Percentiles rank a stretch among this genome's conserved stretches.
These are phyloP conservation scores for Hippocampus barbouri DNA, from an alignment of 2,113 vertebrate species.

Conservation along the genomic window DNA sequence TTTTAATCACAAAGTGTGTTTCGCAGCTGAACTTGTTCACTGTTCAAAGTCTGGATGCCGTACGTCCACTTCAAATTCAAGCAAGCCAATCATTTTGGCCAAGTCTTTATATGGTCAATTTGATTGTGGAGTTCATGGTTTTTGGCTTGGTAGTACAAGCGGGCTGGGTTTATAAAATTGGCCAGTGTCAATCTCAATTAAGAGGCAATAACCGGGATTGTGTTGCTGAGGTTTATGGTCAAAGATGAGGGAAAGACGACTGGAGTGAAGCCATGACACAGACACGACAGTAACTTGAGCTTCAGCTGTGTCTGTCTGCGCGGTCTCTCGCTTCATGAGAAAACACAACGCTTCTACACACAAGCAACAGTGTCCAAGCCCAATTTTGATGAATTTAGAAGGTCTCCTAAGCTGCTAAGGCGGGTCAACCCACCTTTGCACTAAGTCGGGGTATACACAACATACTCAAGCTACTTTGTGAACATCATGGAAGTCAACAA, in stretches of 20 bases:
- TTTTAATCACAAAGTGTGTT: not conserved
- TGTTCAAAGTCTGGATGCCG: not conserved
- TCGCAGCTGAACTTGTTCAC: slow-evolving; percentile 1
- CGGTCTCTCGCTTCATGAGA: slow-evolving; percentile 14
- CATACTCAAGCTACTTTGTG: not conserved
- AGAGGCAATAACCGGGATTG: slow-evolving; percentile 47
- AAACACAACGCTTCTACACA: slow-evolving; percentile 22
- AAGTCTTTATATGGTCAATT: slow-evolving; percentile 11
- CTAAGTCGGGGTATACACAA: not conserved
- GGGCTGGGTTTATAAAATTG: slow-evolving; percentile 13
- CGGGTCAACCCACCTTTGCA: not conserved
- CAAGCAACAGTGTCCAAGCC: slow-evolving; percentile 6
- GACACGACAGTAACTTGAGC: slow-evolving; percentile 54
- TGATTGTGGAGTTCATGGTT: slow-evolving; percentile 2
- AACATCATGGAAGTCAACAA: slow-evolving; percentile 1
- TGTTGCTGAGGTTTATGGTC: slow-evolving; percentile 37
- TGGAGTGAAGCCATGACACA: slow-evolving; percentile 55
- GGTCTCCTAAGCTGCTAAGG: not conserved
- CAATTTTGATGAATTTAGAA: slow-evolving; percentile 1
- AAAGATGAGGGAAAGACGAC: slow-evolving; percentile 47
- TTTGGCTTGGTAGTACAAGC: slow-evolving; percentile 1
- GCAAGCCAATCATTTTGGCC: not conserved
- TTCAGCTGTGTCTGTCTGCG: slow-evolving; percentile 11
- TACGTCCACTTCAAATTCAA: slow-evolving; percentile 6
- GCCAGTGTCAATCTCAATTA: slow-evolving; percentile 48